phyloP scores from a whole-genome alignment of 2,113 vertebrate genomes.

The Tragulus kanchil region DNA sequence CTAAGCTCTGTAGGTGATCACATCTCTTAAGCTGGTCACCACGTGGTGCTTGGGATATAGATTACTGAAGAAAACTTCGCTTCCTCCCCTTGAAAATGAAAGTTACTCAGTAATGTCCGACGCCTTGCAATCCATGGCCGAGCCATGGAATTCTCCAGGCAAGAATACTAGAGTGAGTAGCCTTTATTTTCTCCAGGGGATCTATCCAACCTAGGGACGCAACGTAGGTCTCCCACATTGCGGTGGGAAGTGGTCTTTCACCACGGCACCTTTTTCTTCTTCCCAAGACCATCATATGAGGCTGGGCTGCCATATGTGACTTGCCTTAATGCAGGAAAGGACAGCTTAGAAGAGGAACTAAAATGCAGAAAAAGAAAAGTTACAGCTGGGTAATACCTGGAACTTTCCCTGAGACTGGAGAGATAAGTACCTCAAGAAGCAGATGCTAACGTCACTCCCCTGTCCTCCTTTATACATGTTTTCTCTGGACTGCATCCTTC shows the following conservation, averaged over 20 bases:
- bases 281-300: not conserved
- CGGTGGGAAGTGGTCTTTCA: too few relatives aligned
- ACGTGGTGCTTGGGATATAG: not conserved
- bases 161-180: too few relatives aligned
- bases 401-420: not conserved
- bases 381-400: not conserved
- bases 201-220: too few relatives aligned
- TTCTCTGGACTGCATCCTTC: not conserved
- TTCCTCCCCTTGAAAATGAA: not conserved
- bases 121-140: too few relatives aligned
- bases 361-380: not conserved
- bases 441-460: not conserved
- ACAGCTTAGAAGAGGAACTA: not conserved
- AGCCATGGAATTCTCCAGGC: too few relatives aligned
- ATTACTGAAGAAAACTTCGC: not conserved
- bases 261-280: not conserved
- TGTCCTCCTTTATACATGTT: not conserved
- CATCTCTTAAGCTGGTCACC: not conserved
- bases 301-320: not conserved
- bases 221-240: too few relatives aligned
- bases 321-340: slow-evolving; percentile 15
- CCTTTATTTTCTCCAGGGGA: too few relatives aligned
- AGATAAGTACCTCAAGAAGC: not conserved
- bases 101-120: too few relatives aligned
- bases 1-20: not conserved